phyloP scores from a whole-genome alignment of 2,113 vertebrate species.

The Jacana jacana region DNA sequence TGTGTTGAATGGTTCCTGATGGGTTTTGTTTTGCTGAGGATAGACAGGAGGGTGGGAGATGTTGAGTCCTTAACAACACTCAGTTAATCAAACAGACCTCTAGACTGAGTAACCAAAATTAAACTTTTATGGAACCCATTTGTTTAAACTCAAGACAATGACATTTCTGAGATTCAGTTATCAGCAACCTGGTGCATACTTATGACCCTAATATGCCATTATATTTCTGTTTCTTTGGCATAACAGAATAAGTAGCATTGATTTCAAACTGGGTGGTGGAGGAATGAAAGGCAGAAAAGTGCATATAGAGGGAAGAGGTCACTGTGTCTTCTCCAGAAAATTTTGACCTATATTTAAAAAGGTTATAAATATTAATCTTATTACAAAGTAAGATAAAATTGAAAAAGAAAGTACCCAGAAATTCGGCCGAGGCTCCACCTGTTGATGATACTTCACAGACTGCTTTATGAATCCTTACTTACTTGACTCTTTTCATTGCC shows the following conservation, averaged over 20 bases:
- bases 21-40: neutral
- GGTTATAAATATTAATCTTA: neutral
- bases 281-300: neutral
- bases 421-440: neutral
- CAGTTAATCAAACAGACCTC: neutral
- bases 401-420: neutral
- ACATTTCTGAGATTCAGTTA: neutral
- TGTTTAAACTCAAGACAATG: neutral
- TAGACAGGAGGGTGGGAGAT: neutral
- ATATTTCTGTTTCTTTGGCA: neutral
- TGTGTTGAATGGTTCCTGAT: fast-evolving
- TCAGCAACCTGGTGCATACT: neutral
- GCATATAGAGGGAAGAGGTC: neutral
- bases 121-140: neutral
- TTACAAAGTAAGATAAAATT: neutral
- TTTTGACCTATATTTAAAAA: neutral
- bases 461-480: neutral
- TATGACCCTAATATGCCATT: neutral
- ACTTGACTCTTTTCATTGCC: neutral
- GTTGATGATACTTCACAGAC: neutral
- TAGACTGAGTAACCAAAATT: neutral
- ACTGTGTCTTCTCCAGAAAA: neutral
- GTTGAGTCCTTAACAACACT: neutral
- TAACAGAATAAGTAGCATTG: neutral
- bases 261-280: neutral